Evolutionary conservation across 2,113 vertebrate species (phyloP).

Genomic region (Notothenia coriiceps): DNA sequence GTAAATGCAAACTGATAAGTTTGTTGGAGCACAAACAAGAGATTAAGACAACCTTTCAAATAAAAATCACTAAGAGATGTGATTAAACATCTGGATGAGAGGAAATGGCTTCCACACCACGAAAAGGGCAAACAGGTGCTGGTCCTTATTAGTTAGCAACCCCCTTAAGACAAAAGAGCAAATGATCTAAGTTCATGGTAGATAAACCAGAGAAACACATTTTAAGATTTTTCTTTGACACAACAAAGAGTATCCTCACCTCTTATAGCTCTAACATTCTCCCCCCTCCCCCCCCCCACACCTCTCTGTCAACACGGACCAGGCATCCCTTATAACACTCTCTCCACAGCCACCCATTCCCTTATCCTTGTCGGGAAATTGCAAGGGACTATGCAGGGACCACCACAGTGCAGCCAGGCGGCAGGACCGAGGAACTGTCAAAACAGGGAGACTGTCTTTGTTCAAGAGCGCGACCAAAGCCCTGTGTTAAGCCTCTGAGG

Average conservation of each 20-base stretch:
- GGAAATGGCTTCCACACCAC: slow-evolving; percentile 45
- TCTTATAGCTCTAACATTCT: background rate
- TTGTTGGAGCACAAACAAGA: slow-evolving; percentile 19
- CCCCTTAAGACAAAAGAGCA: background rate
- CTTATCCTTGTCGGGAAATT: slow-evolving; percentile 57
- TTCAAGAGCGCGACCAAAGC: slow-evolving; percentile 78
- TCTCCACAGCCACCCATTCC: slow-evolving; percentile 50
- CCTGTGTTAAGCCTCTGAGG: slow-evolving; percentile 78
- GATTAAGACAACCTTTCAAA: slow-evolving; percentile 32
- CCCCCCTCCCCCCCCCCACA: slow-evolving; percentile 23
- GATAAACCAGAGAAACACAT: slow-evolving; percentile 8
- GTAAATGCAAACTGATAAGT: slow-evolving; percentile 49
- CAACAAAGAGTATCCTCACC: slow-evolving; percentile 22
- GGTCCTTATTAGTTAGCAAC: slow-evolving; percentile 15
- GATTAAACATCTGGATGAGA: slow-evolving; percentile 37
- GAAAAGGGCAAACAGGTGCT: slow-evolving; percentile 51
- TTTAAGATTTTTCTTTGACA: slow-evolving; percentile 17
- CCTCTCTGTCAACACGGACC: slow-evolving; percentile 51
- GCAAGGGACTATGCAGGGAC: slow-evolving; percentile 69
- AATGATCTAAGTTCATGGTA: background rate
- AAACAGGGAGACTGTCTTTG: slow-evolving; percentile 77
- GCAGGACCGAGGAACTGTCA: slow-evolving; percentile 78
- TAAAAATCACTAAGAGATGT: slow-evolving; percentile 40
- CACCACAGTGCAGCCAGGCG: slow-evolving; percentile 72
- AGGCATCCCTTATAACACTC: slow-evolving; percentile 58